These are phyloP conservation scores for Prunella himalayana DNA, from an alignment of 2,113 vertebrate genomes.

Conservation along the genomic window DNA sequence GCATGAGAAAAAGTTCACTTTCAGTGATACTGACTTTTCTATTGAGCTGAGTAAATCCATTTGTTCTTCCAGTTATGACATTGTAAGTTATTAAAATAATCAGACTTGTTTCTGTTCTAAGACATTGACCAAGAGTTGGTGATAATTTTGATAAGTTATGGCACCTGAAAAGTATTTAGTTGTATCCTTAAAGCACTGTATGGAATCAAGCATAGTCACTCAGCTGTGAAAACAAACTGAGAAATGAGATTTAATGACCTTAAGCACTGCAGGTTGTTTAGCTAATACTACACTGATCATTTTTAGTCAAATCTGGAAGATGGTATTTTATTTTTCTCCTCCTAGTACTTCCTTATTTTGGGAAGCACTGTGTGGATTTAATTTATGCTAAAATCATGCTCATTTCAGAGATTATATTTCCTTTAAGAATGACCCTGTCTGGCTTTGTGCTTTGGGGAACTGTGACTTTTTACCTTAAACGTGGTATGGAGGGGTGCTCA, in stretches of 20 bases:
- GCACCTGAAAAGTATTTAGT: background rate
- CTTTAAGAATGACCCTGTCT: background rate
- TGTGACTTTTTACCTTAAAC: background rate
- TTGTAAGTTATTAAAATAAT: background rate
- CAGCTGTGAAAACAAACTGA: slow-evolving; percentile 28
- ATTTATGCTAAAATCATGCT: background rate
- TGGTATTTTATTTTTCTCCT: background rate
- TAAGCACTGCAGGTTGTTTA: background rate
- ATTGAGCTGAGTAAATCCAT: background rate
- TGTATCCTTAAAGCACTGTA: background rate
- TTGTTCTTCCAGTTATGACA: background rate
- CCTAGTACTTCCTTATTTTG: background rate
- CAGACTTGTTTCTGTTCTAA: background rate
- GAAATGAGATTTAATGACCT: background rate
- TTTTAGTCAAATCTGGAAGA: background rate
- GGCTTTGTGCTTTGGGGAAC: background rate
- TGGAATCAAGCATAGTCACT: background rate
- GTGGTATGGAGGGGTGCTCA: background rate
- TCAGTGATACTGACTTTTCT: background rate
- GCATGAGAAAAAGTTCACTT: background rate
- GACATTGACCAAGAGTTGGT: background rate
- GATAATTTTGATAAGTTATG: background rate
- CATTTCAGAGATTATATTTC: background rate
- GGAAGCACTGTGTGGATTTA: background rate
- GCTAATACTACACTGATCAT: background rate